Conservation (phyloP, 2,113 vertebrate species). For the Cephalopholis sonnerati region DNA sequence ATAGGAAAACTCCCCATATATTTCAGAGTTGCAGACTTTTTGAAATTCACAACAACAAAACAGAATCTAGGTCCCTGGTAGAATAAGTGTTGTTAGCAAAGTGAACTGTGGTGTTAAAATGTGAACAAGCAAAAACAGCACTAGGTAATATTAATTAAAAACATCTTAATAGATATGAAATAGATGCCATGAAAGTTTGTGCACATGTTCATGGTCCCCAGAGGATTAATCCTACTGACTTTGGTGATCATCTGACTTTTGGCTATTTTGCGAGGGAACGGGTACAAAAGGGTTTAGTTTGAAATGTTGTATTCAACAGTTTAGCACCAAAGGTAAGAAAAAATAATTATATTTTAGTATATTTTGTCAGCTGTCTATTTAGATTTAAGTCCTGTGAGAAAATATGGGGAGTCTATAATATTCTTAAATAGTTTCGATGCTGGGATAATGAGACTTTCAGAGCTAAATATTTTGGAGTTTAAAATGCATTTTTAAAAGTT, state of each 20-base stretch:
- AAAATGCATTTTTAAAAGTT: too few relatives aligned
- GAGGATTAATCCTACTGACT: too few relatives aligned
- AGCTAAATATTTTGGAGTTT: too few relatives aligned
- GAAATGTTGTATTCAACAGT: too few relatives aligned
- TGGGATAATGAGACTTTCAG: too few relatives aligned
- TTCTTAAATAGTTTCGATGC: too few relatives aligned
- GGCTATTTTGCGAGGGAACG: too few relatives aligned
- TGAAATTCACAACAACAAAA: not conserved
- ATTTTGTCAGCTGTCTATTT: not conserved
- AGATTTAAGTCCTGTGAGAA: not conserved
- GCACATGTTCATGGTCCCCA: not conserved
- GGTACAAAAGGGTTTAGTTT: too few relatives aligned
- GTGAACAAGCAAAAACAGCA: not conserved
- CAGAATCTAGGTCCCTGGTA: not conserved
- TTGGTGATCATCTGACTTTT: too few relatives aligned
- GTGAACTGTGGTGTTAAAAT: too few relatives aligned
- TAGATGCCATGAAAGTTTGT: not conserved
- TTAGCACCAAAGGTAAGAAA: not conserved
- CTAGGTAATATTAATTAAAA: not conserved
- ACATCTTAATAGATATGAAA: not conserved
- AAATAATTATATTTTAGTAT: not conserved
- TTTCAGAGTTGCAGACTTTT: not conserved
- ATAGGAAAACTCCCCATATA: not conserved
- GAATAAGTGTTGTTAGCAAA: not conserved
- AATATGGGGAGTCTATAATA: not conserved